Evolutionary conservation across 2,113 vertebrate genomes (phyloP), one percentile per base, ranked within the genome.

Genomic region (Eulemur rufifrons): DNA sequence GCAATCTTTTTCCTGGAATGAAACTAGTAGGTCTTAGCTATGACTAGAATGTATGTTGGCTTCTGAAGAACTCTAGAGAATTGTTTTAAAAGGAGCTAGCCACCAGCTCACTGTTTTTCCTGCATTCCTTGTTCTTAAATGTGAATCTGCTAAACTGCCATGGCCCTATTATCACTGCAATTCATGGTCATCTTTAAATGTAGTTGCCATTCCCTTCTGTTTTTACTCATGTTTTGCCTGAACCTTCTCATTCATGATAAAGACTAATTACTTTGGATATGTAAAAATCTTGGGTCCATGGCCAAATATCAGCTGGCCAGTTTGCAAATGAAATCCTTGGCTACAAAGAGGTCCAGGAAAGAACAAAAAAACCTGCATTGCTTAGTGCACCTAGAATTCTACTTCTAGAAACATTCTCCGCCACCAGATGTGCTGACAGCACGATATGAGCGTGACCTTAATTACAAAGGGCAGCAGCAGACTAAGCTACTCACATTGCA

Each of bases 301-400:
- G 37, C 42, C 74, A 92, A 86, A 85, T 8, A 56, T 42, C 9
- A 81, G 20, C 17, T 91, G 89, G 47, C 39, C 73, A 95, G 47
- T 90, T 92, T 97, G 29, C 10, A 88, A 86, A 84, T 86, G 64
- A 83, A 83, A 56, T 64, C 20, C 18, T 89, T 80, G 63, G 42
- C 68, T 89, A 73, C 73, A 59, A 45, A 89, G 42, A 76, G 13
- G 25, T 52, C 12, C 39, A 59, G 37, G n/a, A 94, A 87, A 42
- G 11, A 54, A 73, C 27, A 82, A 27, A 90, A 90, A 91, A 61
- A 27, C 29, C 10, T 68, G 11, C 12, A 84, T 50, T 34, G 45
- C 12, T 14, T 23, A 52, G 23, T 39, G 29, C n/a, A 34, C 17
- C 68, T 84, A 71, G 23, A 54, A 83, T 76, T 80, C 42, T 74